A percentile compares a stretch with the other conserved stretches of the same genome.
Evolutionary conservation across 2,113 vertebrate genomes (phyloP).

Genomic region (Ginglymostoma cirratum): DNA sequence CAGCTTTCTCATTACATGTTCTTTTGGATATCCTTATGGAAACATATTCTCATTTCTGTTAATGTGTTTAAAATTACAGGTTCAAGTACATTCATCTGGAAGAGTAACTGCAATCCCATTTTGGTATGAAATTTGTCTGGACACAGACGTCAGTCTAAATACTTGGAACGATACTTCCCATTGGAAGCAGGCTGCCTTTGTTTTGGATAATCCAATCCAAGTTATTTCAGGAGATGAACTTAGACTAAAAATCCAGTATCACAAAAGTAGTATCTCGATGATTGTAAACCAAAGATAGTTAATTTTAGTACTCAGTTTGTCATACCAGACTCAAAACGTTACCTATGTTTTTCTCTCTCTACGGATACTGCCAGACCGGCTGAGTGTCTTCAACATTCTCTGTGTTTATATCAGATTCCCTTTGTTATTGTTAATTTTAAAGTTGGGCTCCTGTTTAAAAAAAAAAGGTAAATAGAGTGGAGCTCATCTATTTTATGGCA

Average conservation of each 20-base stretch:
- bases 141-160: constrained; percentile 68
- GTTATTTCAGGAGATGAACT: constrained; percentile 73
- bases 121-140: constrained; percentile 85
- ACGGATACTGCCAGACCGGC: no score
- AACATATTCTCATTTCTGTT: neutral
- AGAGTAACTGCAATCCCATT: constrained; percentile 82
- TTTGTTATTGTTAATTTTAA: neutral
- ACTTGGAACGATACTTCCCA: constrained; percentile 76
- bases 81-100: constrained; percentile 66
- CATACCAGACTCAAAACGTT: no score
- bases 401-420: no score
- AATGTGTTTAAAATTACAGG: constrained; percentile 52
- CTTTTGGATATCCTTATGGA: constrained; percentile 33
- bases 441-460: neutral
- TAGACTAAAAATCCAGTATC: constrained; percentile 66
- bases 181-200: constrained; percentile 91
- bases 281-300: constrained; percentile 53
- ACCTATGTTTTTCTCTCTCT: no score
- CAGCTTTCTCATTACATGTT: neutral
- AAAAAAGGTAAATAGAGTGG: neutral
- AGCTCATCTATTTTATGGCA: neutral
- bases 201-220: constrained; percentile 72
- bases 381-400: no score
- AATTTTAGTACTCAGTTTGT: no score
- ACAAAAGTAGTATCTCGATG: constrained; percentile 87